A percentile compares a stretch with the other conserved stretches of the same genome.
These are phyloP conservation scores for Peromyscus polionotus DNA, from an alignment of 2,113 vertebrate species.

Conservation along the genomic window DNA sequence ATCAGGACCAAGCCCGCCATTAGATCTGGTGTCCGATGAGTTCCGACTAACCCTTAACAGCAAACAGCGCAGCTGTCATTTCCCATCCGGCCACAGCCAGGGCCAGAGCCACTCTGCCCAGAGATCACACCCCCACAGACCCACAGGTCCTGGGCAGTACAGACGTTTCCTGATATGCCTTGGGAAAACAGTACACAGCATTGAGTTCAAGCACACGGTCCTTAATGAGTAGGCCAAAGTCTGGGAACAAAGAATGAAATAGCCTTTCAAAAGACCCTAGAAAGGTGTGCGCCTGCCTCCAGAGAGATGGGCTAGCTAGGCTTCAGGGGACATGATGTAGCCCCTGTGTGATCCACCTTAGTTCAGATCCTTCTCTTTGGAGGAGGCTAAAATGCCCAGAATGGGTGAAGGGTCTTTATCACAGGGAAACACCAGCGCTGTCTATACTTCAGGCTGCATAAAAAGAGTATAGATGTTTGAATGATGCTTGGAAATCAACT, in stretches of 20 bases:
- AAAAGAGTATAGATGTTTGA: background rate
- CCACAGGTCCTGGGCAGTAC: background rate
- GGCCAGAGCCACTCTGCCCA: background rate
- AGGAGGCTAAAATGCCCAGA: background rate
- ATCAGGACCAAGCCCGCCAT: conserved; percentile 78
- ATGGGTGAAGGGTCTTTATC: background rate
- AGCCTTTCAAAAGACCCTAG: background rate
- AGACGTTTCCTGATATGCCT: conserved; percentile 6
- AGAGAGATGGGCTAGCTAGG: background rate
- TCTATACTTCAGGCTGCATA: background rate
- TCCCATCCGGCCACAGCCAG: background rate
- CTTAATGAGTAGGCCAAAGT: background rate
- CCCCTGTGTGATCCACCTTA: background rate
- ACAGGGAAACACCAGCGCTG: background rate
- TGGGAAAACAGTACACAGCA: background rate
- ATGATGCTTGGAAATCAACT: background rate
- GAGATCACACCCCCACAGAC: background rate
- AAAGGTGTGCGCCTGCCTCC: background rate
- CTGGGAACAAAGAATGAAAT: background rate
- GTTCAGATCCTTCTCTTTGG: conserved; percentile 37
- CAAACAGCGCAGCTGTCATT: conserved; percentile 81
- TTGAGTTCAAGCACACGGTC: background rate
- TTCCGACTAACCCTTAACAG: conserved; percentile 84
- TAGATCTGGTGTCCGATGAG: conserved; percentile 85
- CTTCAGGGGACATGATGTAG: accelerated